These are phyloP conservation scores for Belgica antarctica DNA, from an alignment of 2,888 invertebrate species.

Conservation along the genomic window DNA sequence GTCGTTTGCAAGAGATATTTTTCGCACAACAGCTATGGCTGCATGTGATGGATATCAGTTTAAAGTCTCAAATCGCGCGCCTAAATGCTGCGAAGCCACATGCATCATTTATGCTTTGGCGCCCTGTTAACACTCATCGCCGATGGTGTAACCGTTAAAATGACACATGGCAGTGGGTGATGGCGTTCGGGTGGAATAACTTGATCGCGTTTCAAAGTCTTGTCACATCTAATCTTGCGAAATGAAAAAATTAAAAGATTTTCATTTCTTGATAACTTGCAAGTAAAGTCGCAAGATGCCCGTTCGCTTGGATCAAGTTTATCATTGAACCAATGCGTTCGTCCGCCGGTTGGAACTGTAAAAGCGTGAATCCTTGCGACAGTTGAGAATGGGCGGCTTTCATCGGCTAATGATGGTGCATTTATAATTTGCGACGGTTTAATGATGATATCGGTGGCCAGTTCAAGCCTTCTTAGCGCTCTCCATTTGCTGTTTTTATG, in stretches of 20 bases:
- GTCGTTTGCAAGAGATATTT: neutral
- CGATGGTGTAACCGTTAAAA: constrained; percentile 20
- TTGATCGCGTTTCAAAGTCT: neutral
- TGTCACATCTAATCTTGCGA: too few relatives aligned
- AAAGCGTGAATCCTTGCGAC: neutral
- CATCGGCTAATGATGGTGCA: neutral
- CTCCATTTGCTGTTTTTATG: neutral
- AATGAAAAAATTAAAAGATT: too few relatives aligned
- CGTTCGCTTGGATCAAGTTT: too few relatives aligned
- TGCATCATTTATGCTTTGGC: constrained; percentile 36
- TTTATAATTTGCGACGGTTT: neutral
- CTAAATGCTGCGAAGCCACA: neutral
- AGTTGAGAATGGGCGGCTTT: neutral
- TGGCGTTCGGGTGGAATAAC: too few relatives aligned
- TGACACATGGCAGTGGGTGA: too few relatives aligned
- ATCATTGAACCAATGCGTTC: too few relatives aligned
- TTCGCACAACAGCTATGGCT: neutral
- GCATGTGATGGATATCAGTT: constrained; percentile 28
- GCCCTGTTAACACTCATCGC: constrained; percentile 40
- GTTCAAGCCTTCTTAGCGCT: neutral
- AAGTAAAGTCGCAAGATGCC: too few relatives aligned
- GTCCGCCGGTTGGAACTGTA: too few relatives aligned
- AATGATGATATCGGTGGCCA: neutral
- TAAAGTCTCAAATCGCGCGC: constrained; percentile 1
- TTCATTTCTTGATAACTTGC: too few relatives aligned